Evolutionary conservation across 2,888 invertebrate species (phyloP), one percentile per base, ranked within the genome.

Genomic region (Sabatieria punctata): DNA sequence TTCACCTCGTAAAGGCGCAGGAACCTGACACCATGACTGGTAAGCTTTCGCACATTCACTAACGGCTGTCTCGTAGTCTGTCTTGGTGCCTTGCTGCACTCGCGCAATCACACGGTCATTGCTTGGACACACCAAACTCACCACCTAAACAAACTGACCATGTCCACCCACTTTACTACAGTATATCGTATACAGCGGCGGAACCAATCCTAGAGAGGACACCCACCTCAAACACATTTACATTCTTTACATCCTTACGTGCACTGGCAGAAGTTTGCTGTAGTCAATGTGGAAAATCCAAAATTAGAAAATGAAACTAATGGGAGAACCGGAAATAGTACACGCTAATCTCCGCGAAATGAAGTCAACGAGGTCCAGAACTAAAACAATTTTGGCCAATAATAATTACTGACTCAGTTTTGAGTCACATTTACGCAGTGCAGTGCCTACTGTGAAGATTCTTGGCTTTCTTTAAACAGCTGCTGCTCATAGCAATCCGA

Each of bases 1-100:
- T 68, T 97, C 93, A 2, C 97, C 97, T 44, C 97, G 73, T 46
- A 78, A 74, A 0, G 97, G 97, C 1, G 84, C 82, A 1, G 97
- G 88, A 30, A 71, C 66, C 39, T 70, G 69, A 43, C 65, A 65
- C 73, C 73, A 74, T 2, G 56, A 49, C 42, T 79, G 73, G 81
- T 84, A 91, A 0, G 89, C 88, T 48, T 78, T 75, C 48, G 75
- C 74, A 0, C 84, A 76, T 15, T 79, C 78, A 41, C 73, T 69
- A 11, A 91, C 78, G 50, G 85, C 80, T n/a, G 76, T 72, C 52
- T 85, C 78, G 65, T 88, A 86, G 65, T 97, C 95, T 18, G 75
- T 68, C 0, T 76, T 63, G 43, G 75, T 82, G 1, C 82, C 89
- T 71, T 80, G 74, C 62, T 58, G 63, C 2, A 97, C 82, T 66